Evolutionary conservation across 1,140 invertebrate species (phyloP).

Genomic region (Pseudachorutes palmiensis): DNA sequence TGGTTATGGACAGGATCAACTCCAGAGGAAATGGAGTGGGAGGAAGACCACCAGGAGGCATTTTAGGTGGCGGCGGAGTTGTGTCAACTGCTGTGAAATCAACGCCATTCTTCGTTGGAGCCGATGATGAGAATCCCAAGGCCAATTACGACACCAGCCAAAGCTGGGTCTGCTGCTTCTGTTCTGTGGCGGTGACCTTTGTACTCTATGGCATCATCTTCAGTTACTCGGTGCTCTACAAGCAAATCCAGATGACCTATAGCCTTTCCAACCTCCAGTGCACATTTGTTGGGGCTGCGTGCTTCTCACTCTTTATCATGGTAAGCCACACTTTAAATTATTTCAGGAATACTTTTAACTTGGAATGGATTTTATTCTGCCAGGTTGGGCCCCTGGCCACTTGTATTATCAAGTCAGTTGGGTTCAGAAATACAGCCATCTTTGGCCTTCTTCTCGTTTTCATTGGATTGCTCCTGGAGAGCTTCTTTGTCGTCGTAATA

Average conservation of each 20-base stretch:
- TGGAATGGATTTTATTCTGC: not conserved
- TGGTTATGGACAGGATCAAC: not conserved
- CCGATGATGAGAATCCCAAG: not conserved
- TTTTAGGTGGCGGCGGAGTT: too few relatives aligned
- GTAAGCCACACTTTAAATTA: too few relatives aligned
- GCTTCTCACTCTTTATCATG: not conserved
- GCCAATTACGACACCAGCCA: not conserved
- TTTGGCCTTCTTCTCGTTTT: slow-evolving; percentile 1
- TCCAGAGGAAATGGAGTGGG: too few relatives aligned
- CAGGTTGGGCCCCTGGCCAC: slow-evolving; percentile 1
- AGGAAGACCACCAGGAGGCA: too few relatives aligned
- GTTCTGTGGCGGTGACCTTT: not conserved
- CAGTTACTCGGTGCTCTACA: not conserved
- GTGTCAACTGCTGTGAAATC: too few relatives aligned
- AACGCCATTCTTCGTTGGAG: not conserved
- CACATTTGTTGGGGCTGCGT: not conserved
- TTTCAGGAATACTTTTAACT: too few relatives aligned
- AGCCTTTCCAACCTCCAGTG: not conserved
- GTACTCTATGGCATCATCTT: not conserved
- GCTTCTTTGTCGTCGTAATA: not conserved
- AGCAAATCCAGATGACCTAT: not conserved
- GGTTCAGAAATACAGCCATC: not conserved
- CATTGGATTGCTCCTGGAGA: not conserved
- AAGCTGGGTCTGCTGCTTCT: slow-evolving; percentile 2
- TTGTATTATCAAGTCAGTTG: not conserved